These are phyloP conservation scores for Parus major DNA, from an alignment of 2,113 vertebrate species.

Conservation along the genomic window DNA sequence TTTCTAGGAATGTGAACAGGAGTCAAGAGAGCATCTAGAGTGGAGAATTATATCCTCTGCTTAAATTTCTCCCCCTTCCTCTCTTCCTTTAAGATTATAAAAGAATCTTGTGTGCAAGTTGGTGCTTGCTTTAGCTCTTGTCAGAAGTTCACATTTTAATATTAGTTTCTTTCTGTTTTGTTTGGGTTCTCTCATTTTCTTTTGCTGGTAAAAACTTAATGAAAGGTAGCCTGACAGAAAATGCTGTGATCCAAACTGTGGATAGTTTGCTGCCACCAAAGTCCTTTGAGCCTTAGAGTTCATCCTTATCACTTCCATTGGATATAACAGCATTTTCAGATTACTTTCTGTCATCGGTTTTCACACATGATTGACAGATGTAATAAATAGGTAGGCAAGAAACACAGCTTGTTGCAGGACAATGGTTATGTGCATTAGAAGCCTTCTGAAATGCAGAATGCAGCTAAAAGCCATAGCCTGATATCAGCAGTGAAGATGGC, in stretches of 20 bases:
- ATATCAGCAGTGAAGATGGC: background rate
- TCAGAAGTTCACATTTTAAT: background rate
- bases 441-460: background rate
- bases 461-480: background rate
- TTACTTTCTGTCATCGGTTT: background rate
- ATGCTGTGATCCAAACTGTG: background rate
- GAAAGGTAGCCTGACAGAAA: background rate
- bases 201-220: background rate
- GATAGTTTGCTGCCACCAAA: background rate
- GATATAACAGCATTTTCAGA: background rate
- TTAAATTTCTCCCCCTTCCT: background rate
- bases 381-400: slow-evolving; percentile 43
- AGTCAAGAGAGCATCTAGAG: background rate
- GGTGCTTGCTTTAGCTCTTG: background rate
- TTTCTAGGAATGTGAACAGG: background rate
- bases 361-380: slow-evolving; percentile 27
- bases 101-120: background rate
- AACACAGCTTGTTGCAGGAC: background rate
- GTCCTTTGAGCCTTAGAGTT: background rate
- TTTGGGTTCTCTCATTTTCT: background rate
- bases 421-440: background rate
- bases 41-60: background rate
- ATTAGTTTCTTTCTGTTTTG: background rate
- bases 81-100: background rate
- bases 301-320: background rate